phyloP scores from a whole-genome alignment of 2,888 invertebrate species.

The Pristionchus entomophagus region DNA sequence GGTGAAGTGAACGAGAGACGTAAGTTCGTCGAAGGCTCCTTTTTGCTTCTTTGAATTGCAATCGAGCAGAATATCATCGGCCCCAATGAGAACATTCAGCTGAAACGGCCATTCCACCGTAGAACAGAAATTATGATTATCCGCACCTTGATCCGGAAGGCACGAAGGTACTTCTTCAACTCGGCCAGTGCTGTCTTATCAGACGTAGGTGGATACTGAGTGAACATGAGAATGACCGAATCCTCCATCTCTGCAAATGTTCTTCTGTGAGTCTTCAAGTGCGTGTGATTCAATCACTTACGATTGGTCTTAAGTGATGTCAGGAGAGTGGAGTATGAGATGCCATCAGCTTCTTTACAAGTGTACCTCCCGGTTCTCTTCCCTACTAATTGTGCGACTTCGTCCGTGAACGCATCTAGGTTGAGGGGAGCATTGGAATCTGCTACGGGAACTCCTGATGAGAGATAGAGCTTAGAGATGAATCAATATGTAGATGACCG shows the following conservation, averaged over 20 bases:
- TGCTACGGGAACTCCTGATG: too few species aligned
- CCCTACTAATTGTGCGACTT: too few species aligned
- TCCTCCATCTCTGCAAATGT: background rate
- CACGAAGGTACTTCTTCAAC: constrained; percentile 25
- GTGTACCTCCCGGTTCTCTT: background rate
- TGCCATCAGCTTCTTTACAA: background rate
- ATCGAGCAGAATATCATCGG: constrained; percentile 19
- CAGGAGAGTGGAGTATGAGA: background rate
- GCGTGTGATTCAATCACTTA: too few species aligned
- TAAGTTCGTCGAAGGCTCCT: background rate
- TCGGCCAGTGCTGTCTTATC: background rate
- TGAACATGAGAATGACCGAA: background rate
- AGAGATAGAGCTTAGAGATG: too few species aligned
- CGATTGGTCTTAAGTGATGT: background rate
- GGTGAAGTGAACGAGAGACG: background rate
- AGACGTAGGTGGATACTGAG: constrained; percentile 9
- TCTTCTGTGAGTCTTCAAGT: too few species aligned
- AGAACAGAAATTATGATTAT: background rate
- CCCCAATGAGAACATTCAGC: background rate
- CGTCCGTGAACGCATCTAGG: too few species aligned
- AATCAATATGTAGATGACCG: too few species aligned
- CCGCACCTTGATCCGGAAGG: constrained; percentile 10
- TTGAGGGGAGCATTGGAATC: too few species aligned
- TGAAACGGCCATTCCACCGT: background rate
- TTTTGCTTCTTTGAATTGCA: background rate